These are phyloP conservation scores for Melangyna quadrimaculata DNA, from an alignment of 2,888 invertebrate genomes.

Conservation along the genomic window DNA sequence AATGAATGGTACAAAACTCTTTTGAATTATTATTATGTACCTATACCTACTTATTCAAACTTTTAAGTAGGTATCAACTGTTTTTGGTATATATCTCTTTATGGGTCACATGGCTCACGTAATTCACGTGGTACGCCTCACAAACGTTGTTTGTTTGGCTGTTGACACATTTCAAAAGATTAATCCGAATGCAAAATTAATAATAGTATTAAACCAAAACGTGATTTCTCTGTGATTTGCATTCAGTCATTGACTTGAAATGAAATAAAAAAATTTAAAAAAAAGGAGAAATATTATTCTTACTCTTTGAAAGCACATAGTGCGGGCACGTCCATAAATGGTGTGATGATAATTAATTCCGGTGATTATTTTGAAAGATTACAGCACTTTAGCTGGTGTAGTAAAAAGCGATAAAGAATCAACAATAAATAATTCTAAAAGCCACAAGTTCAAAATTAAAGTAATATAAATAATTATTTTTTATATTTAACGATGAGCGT, in stretches of 20 bases:
- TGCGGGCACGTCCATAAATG: slow-evolving; percentile 2
- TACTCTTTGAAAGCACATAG: background rate
- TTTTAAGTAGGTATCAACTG: no score
- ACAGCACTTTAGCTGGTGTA: background rate
- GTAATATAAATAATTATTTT: background rate
- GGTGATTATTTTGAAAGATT: slow-evolving; percentile 16
- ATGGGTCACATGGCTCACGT: slow-evolving; percentile 31
- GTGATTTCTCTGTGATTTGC: slow-evolving; percentile 43
- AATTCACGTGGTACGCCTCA: background rate
- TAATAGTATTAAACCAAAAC: slow-evolving; percentile 14
- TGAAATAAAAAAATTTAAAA: no score
- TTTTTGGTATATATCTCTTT: no score
- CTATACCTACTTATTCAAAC: no score
- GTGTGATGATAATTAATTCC: slow-evolving; percentile 42
- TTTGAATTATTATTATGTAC: no score
- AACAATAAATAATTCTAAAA: background rate
- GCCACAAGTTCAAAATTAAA: background rate
- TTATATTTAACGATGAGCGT: background rate
- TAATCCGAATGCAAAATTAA: slow-evolving; percentile 10
- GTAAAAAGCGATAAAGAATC: background rate
- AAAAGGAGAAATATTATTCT: background rate
- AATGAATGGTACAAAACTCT: background rate
- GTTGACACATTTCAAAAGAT: slow-evolving; percentile 11
- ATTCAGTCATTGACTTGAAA: background rate
- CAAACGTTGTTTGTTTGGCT: background rate